Base-by-base conservation (phyloP, 2,888 invertebrate species). In the Campoletis raptor region DNA sequence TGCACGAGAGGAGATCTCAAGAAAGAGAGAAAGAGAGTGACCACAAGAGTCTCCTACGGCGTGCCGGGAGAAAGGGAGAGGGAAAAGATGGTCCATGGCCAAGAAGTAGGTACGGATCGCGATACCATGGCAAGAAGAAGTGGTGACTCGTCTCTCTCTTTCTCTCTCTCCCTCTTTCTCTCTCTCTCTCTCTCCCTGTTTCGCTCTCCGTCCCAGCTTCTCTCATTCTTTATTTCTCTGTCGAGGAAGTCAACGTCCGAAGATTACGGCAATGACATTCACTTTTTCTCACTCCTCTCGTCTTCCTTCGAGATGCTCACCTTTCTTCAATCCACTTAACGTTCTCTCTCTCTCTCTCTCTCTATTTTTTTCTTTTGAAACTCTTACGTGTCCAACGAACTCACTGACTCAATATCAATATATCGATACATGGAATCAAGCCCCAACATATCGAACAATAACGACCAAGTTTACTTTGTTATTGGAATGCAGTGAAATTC, bases 261-360 rank as follows among this genome's bases (percentile, higher is more conserved):
- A 93, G 94, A 94, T 94, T 94, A 94, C 94, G 94, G 93, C 94
- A 94, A 94, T 94, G 94, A 94, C 94, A 94, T 94, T 94, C 94
- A 93, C 94, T 94, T 94, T 94, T 94, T 94, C 92, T 93, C 92
- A 91, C 91, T 92, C 91, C 90, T 90, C 90, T 90, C 89, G 90
- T 90, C 90, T 90, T 91, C 89, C 90, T 90, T 89, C 88, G 88
- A 69, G 61, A 80, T 80, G 45, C 69, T 64, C 78, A 74, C 77
- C 79, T 77, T 57, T 77, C 83, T 85, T 81, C 78, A 81, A 52
- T 37, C 57, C 18, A 69, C 72, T 66, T 42, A 36, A 83, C 84
- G 84, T 86, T 88, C 88, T 89, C 87, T 89, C 88, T 77, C 80
- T 85, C 57, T 37, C 48, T 12, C 52, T 67, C 73, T 61, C 69